Base-by-base conservation (phyloP, 2,797 vertebrate genomes). In the Avahi laniger region DNA sequence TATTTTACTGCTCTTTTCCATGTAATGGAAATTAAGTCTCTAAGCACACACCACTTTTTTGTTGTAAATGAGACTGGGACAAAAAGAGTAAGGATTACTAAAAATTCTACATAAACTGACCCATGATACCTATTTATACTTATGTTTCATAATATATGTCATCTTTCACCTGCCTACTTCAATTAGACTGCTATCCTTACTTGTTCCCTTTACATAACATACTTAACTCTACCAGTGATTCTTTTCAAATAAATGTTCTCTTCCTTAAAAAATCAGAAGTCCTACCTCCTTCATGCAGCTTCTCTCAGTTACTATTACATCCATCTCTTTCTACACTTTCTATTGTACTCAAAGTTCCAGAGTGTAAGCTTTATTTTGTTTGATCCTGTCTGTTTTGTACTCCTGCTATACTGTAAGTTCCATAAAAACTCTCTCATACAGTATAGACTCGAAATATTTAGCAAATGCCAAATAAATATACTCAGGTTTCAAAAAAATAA, bases 391-490 rank as follows among this genome's bases (percentile, higher is more conserved):
- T 75, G 30, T 82, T 94, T 75, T 76, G 63, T 33, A 91, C 15
- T 92, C 85, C 54, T 78, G 17, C 30, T 79, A 75, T 8, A 93
- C 35, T 48, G 52, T 41, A 93, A 93, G 65, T 35, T 89, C 79
- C 69, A 1, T 30, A 79, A 93, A 50, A 94, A 94, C 13, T 52
- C 86, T 89, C 54, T 67, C 61, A 96, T 41, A 91, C 2, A 89
- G 24, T n/a, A 67, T 2, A 69, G 15, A 95, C 24, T 80, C 70
- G 76, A 96, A 95, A 59, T 92, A 92, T 50, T 57, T 95, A 61
- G 46, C 83, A 95, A 79, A 38, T 92, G 89, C n/a, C 93, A 94
- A 97, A 94, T 57, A 35, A 93, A 70, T 28, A 92, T 17, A 86
- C 3, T 91, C 48, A 70, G 33, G 30, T 91, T 95, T 89, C 52